Base-by-base conservation (phyloP, 1,140 invertebrate species). In the Pseudomyrmex dendroicus region DNA sequence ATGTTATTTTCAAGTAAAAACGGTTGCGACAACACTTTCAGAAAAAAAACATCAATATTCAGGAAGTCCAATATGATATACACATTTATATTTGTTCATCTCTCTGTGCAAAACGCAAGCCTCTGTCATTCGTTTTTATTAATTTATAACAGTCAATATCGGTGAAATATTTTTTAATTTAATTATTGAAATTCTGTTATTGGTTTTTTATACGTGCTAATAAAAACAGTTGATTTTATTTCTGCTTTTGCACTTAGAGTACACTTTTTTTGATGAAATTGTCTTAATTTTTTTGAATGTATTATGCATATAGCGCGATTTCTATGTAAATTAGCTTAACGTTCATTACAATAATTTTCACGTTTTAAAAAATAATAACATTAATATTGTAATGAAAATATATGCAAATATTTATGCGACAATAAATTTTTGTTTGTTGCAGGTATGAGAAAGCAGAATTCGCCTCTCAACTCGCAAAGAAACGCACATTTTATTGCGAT, bases 401-500 rank as follows among this genome's bases (percentile, higher is more conserved):
- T 35, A 56, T 48, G 5, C 12, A 46, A 9, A 56, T 56, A 68
- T 64, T 76, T 13, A 46, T 57, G 5, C 2, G 57, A 48, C 13
- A 25, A 12, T 54, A 20, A 56, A 20, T 73, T 59, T 70, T 2
- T n/a, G n/a, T n/a, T 57, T 22, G 70, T 80, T 70, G 1, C 12
- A 78, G 76, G 76, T 78, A 80, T 80, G 66, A 22, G 46, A 80
- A 80, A 59, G 35, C 35, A 10, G 20, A 59, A 72, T 15, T 68
- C 22, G 44, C 15, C 46, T 59, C 66, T 61, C 76, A 50, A 50
- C 66, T 59, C 22, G 66, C 76, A 80, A 66, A 80, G 44, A 70
- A 20, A 57, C 15, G 52, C 15, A 48, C 54, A 46, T n/a, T 80
- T 61, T 59, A 72, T 57, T 50, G n/a, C 20, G 44, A 52, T 12